phyloP scores from a whole-genome alignment of 1,140 invertebrate genomes.

The Trichomalopsis sarcophagae region DNA sequence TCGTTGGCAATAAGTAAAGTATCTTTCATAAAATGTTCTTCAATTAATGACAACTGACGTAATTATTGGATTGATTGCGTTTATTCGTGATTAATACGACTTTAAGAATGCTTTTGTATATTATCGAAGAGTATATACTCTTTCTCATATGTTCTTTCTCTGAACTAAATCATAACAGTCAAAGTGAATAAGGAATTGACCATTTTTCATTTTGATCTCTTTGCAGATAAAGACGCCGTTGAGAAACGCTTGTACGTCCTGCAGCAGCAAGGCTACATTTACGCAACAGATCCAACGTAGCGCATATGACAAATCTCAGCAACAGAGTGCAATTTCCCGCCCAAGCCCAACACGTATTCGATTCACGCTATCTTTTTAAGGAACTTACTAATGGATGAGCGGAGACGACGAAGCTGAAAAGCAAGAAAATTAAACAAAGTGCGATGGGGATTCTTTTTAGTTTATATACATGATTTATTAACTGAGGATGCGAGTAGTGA shows the following conservation, averaged over 20 bases:
- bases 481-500: slow-evolving; percentile 54
- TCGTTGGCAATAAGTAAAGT: not conserved
- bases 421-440: slow-evolving; percentile 50
- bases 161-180: slow-evolving; percentile 5
- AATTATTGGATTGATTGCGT: not conserved
- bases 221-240: slow-evolving; percentile 92
- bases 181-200: slow-evolving; percentile 23
- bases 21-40: not conserved
- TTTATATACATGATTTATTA: slow-evolving; percentile 67
- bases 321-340: slow-evolving; percentile 57
- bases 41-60: not conserved
- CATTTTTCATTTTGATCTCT: slow-evolving; percentile 38
- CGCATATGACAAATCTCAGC: slow-evolving; percentile 63
- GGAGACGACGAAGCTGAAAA: slow-evolving; percentile 56
- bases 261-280: slow-evolving; percentile 90
- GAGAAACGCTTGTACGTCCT: slow-evolving; percentile 91
- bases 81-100: not conserved
- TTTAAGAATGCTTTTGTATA: too few species aligned
- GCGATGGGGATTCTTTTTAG: slow-evolving; percentile 52
- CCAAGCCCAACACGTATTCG: slow-evolving; percentile 58
- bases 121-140: too few species aligned
- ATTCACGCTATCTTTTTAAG: slow-evolving; percentile 59
- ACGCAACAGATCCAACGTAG: slow-evolving; percentile 80
- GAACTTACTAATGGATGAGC: slow-evolving; percentile 37
- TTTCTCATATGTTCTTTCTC: too few species aligned